Evolutionary conservation across 2,113 vertebrate species (phyloP), one percentile per base, ranked within the genome.

Genomic region (Balaeniceps rex): DNA sequence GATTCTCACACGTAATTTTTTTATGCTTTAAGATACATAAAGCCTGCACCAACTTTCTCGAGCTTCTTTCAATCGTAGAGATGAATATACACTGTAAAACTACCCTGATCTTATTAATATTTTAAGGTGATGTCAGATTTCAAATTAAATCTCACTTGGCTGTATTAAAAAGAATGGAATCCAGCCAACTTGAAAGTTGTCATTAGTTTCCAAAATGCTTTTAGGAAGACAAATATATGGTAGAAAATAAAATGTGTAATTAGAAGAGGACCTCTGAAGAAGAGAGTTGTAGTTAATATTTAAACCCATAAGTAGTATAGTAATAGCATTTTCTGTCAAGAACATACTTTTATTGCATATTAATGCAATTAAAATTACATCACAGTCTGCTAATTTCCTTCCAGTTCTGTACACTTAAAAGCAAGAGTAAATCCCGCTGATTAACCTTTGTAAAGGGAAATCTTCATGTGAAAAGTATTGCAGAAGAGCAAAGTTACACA

Each of bases 91-190:
- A 57, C 66, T 89, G 10, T 86, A 94, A 92, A 96, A 88, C 83
- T 83, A 86, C 58, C 54, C 14, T 75, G 66, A 87, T 95, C 74
- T 77, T 70, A 96, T 97, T 93, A 96, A 94, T 97, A 97, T 97
- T 97, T 97, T 92, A 97, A 91, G 85, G 74, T 65, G n/a, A 96
- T 97, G 74, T 95, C 78, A 96, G 93, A 79, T 94, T 97, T 97
- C 88, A 97, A 96, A 97, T 98, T 96, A 97, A 97, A 97, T 95
- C 87, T 91, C 87, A 52, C 87, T 98, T 98, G 93, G 76, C 94
- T 92, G 14, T 91, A 93, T 95, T 93, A 95, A 94, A 93, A 92
- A 90, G 55, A 81, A 93, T 93, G 83, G 79, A 95, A 97, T 93
- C 47, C 34, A 82, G 83, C 91, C 97, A 97, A 87, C 54, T n/a